Base-by-base conservation (phyloP, 1,140 invertebrate species). In the Melitaea cinxia region DNA sequence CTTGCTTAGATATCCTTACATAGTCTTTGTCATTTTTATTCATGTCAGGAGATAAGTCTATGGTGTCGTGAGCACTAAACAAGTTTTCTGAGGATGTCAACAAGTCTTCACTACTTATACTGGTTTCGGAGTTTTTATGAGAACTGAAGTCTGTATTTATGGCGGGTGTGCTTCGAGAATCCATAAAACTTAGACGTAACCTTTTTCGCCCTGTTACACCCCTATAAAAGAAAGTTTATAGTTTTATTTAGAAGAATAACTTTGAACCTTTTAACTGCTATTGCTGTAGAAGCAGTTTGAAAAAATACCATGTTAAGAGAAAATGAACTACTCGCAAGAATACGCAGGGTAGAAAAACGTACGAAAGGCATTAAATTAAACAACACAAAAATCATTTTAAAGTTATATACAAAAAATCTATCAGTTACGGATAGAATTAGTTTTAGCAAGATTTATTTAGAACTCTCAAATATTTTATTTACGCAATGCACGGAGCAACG, bases 1-100 rank as follows among this genome's bases (percentile, higher is more conserved):
- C 94, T 53, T 92, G 94, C 83, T 95, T 95, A 12, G 94, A 92
- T 71, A 95, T 93, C 66, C 92, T 91, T 2, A 95, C 93, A 73
- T 94, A 95, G 66, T 95, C 94, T 28, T 91, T 87, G 49, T 92
- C 88, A 10, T 62, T 45, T 62, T 83, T 76, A 61, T 83, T 89
- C 77, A 82, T 84, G 56, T 91, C 88, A 2, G 85, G 78, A n/a
- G 86, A 89, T 10, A 89, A 72, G 64, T 89, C 85, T 23, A 86
- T 86, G 10, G 86, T 89, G 69, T 89, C 83, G 53, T 88, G 84
- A 24, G 82, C 73, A 58, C 77, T 88, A 70, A 89, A 89, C 66
- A 91, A 70, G 68, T 88, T 80, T 72, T 91, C 87, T n/a, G 88
- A 83, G 17, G 88, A 91, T 45, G 89, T 89, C 49, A 89, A 50